Conservation (phyloP, 2,113 vertebrate genomes). For the Lagenorhynchus albirostris region DNA sequence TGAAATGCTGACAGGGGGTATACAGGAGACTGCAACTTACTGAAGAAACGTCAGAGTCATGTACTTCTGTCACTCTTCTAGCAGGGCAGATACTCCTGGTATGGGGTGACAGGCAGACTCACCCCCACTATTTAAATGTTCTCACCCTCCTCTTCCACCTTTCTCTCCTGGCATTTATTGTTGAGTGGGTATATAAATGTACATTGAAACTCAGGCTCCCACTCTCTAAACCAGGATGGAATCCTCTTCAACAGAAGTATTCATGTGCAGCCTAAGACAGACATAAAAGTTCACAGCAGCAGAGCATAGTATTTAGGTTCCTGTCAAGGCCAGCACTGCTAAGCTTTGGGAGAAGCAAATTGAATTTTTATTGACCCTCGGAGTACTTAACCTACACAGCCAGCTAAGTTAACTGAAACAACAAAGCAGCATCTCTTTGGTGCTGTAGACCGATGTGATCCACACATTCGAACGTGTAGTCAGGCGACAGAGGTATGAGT, state of each 20-base stretch:
- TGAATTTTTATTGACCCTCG: not conserved
- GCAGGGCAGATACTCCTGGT: not conserved
- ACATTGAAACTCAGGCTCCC: not conserved
- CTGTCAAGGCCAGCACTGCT: too few relatives aligned
- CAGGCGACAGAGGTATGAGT: accelerated
- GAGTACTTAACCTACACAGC: accelerated
- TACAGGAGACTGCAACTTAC: accelerated
- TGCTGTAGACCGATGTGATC: too few relatives aligned
- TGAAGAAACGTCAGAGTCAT: not conserved
- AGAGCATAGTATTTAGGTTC: too few relatives aligned
- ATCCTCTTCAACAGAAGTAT: too few relatives aligned
- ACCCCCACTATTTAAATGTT: not conserved
- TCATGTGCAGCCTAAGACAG: not conserved
- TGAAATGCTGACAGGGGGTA: not conserved
- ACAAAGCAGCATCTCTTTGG: accelerated
- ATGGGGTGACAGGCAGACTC: not conserved
- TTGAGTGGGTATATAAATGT: too few relatives aligned
- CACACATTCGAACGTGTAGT: accelerated
- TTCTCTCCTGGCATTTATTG: not conserved
- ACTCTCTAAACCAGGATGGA: not conserved
- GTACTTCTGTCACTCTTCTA: accelerated
- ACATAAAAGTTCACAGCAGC: not conserved
- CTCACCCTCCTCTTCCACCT: not conserved
- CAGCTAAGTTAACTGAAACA: not conserved
- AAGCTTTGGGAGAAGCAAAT: not conserved